Base-by-base conservation (phyloP, 37 sponge, comb jelly and placozoan genomes). In the Axinella damicornis region DNA sequence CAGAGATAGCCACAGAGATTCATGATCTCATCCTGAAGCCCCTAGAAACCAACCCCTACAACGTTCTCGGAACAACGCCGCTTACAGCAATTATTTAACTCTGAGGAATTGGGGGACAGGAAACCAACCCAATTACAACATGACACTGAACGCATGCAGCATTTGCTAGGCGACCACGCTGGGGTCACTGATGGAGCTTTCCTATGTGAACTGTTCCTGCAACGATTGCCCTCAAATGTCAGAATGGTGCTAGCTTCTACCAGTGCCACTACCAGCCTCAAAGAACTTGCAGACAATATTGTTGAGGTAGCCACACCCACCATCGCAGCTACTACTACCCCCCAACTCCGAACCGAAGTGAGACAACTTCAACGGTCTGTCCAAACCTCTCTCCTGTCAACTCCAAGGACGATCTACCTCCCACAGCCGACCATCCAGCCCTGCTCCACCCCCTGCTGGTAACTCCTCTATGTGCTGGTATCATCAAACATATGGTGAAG, bases 131-230 rank as follows among this genome's bases (percentile, higher is more conserved):
- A 91, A 52, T 78, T 91, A 22, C 73, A 86, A 24, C 77, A 79
- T 25, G 19, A n/a, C n/a, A n/a, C n/a, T n/a, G n/a, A n/a, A n/a
- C n/a, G 71, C 33, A 91, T 91, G 88, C 83, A 92, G 68, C 88
- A 92, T 35, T 70, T 92, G n/a, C 88, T 92, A 0, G 79, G 65
- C 4, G 80, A 87, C 39, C 24, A 33, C 46, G 61, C 82, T 18
- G 39, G 22, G 12, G 52, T 60, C 16, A 33, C 39, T 21, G 63
- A 76, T 36, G 36, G 31, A 16, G 37, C 80, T 12, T 84, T 89
- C 63, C 78, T 89, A 21, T 35, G 78, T 1, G 83, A 89, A 46
- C 73, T 87, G 35, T 87, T 87, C 36, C 76, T 91, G 39, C 92
- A 92, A 33, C 68, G 92, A 13, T 66, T n/a, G n/a, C n/a, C n/a